These are phyloP conservation scores for Grallaria varia DNA, from an alignment of 2,113 vertebrate genomes.

Conservation along the genomic window DNA sequence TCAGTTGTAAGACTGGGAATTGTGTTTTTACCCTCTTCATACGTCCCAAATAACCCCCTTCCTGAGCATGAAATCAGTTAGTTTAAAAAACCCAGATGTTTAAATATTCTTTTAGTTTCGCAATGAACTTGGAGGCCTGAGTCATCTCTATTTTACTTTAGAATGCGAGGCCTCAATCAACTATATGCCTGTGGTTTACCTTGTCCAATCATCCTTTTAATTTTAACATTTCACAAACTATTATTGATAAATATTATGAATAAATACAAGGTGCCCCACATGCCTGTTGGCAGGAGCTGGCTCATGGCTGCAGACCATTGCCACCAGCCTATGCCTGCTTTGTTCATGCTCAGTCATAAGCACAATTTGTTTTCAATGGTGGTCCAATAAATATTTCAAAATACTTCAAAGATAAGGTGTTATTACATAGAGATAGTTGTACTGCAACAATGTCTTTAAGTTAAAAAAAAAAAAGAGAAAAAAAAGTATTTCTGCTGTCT, in stretches of 20 bases:
- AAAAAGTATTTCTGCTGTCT: background rate
- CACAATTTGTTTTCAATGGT: background rate
- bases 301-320: background rate
- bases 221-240: background rate
- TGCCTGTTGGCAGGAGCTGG: background rate
- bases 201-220: background rate
- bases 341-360: background rate
- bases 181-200: background rate
- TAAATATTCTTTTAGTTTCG: background rate
- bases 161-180: background rate
- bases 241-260: background rate
- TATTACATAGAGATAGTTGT: background rate
- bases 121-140: background rate
- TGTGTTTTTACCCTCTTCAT: background rate
- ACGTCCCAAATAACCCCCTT: background rate
- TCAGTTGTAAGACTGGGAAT: background rate
- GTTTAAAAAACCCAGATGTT: background rate
- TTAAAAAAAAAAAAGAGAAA: background rate
- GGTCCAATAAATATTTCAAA: background rate
- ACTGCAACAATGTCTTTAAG: background rate
- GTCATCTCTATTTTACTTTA: background rate
- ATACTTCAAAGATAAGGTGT: background rate
- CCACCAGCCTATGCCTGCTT: background rate
- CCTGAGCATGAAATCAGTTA: background rate
- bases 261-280: background rate